Base-by-base conservation (phyloP, 2,113 vertebrate genomes). In the Ceuthmochares aereus region DNA sequence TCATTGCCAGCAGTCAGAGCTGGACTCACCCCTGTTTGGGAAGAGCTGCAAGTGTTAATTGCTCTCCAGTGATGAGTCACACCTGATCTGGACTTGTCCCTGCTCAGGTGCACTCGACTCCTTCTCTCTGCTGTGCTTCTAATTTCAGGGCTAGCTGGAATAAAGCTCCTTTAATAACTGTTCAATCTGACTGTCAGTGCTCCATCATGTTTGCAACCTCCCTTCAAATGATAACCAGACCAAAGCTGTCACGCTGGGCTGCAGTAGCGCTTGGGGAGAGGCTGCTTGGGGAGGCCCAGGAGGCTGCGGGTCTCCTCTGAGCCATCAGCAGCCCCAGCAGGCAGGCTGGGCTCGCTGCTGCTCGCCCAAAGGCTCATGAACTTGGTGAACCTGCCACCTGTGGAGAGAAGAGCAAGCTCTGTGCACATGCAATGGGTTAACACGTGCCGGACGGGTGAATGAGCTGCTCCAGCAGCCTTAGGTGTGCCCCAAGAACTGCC, bases 21-120 rank as follows among this genome's bases (percentile, higher is more conserved):
- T 1, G 72, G 73, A 60, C 3, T 12, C 23, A 89, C 56, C 62
- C 45, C 58, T 19, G n/a, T 54, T 91, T 91, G 74, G 25, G 77
- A 96, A 89, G 89, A 82, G 69, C 62, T 73, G 74, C 56, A 42
- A 92, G 80, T 58, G 91, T 83, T 95, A 96, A 95, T 83, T 93
- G 73, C 34, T 66, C 47, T 90, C 42, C 14, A 55, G 47, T 6
- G 1, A 52, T 88, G 95, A 96, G 63, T 91, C 95, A 93, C 54
- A 66, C 40, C 40, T 73, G 40, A 76, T 85, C 70, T 77, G 34
- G 82, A 59, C 78, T 93, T 75, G 85, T 83, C 82, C 63, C 17
- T 66, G 75, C 70, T 76, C 56, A 5, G 0, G 3, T 76, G 82
- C 32, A 30, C 80, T 86, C 2, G 1, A 23, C 3, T 22, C 47